A percentile compares a stretch with the other conserved stretches of the same genome.
Conservation (phyloP, 2,888 invertebrate genomes). For the Cantharis flavilabris region DNA sequence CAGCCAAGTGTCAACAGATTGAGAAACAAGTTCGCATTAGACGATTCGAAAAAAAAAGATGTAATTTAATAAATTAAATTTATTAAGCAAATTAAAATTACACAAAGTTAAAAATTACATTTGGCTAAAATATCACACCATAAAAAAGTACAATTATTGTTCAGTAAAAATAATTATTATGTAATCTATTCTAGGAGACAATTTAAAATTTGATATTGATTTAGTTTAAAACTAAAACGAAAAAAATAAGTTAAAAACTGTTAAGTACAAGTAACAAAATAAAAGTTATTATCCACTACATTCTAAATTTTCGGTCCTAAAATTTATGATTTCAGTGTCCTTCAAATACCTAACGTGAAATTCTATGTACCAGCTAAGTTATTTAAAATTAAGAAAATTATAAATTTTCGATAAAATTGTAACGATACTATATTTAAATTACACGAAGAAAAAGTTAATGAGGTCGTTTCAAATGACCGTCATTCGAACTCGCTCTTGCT, state of each 20-base stretch:
- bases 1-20: too few relatives aligned
- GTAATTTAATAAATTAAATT: not conserved
- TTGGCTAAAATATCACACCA: constrained; percentile 28
- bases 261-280: not conserved
- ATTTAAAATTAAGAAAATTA: not conserved
- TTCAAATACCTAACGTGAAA: not conserved
- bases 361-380: not conserved
- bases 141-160: constrained; percentile 8
- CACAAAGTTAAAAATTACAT: constrained; percentile 1
- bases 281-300: not conserved
- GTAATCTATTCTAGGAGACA: not conserved
- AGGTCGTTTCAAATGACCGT: constrained; percentile 44
- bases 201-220: not conserved
- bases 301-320: not conserved
- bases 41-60: not conserved
- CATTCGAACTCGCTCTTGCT: constrained; percentile 39
- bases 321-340: not conserved
- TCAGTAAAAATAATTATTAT: constrained; percentile 10
- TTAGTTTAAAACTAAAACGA: not conserved
- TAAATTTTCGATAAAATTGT: not conserved
- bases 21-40: too few relatives aligned
- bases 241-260: not conserved
- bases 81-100: constrained; percentile 2
- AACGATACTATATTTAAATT: not conserved
- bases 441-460: constrained; percentile 37